Evolutionary conservation across 2,797 vertebrate genomes (phyloP).

Genomic region (Malurus leucopterus): DNA sequence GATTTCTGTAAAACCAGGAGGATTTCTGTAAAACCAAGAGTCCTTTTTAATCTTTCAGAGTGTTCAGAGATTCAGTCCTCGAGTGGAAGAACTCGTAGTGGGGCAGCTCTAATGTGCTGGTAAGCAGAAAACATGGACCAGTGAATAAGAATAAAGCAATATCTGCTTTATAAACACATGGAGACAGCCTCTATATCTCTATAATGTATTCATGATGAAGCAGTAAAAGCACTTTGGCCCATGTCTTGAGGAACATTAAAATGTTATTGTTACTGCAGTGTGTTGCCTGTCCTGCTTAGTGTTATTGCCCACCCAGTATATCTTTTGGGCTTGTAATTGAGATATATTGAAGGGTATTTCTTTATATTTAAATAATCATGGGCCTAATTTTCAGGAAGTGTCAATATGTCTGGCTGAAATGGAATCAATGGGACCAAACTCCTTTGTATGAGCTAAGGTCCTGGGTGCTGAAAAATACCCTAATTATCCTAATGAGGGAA

Average conservation of each 20-base stretch:
- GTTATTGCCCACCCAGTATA: background rate
- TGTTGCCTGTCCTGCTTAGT: background rate
- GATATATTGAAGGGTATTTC: background rate
- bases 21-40: conserved; percentile 7
- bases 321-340: background rate
- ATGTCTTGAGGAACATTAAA: background rate
- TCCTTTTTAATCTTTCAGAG: conserved; percentile 1
- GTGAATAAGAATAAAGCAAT: background rate
- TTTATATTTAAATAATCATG: background rate
- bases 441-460: background rate
- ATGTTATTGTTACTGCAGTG: background rate
- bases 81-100: background rate
- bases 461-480: background rate
- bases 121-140: background rate
- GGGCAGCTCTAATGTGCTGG: background rate
- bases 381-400: background rate
- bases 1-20: conserved; percentile 13
- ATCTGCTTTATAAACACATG: background rate
- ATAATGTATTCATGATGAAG: background rate
- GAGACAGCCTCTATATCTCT: background rate
- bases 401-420: background rate
- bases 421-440: background rate
- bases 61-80: background rate
- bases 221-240: background rate
- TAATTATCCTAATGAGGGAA: background rate